Evolutionary conservation across 2,888 invertebrate species (phyloP).

Genomic region (Dryocosmus kuriphilus): DNA sequence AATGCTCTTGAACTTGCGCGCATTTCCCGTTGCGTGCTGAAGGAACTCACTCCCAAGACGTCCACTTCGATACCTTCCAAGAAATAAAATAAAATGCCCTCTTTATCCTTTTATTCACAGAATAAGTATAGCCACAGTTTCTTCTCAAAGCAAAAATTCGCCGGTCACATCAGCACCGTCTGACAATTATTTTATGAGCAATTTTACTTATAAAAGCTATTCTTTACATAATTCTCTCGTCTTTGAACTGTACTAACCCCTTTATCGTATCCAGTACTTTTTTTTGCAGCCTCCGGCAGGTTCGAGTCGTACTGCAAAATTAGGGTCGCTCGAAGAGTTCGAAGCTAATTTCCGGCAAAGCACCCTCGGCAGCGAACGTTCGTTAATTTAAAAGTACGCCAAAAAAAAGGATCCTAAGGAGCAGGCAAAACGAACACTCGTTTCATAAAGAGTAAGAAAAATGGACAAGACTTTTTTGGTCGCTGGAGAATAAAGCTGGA

Average conservation of each 20-base stretch:
- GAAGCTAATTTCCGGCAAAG: slow-evolving; percentile 36
- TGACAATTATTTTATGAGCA: neutral
- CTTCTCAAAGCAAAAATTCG: neutral
- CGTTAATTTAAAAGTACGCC: slow-evolving; percentile 31
- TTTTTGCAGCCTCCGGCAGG: neutral
- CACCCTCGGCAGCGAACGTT: slow-evolving; percentile 22
- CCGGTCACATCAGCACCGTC: no score
- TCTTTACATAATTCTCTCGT: neutral
- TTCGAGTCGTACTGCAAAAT: neutral
- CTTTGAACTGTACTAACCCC: slow-evolving; percentile 1
- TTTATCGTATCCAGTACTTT: neutral
- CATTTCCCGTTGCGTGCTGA: slow-evolving; percentile 23
- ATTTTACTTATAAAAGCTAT: neutral
- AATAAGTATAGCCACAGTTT: neutral
- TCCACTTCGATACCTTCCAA: slow-evolving; percentile 11
- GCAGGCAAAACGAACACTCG: neutral
- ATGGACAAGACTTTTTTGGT: slow-evolving; percentile 36
- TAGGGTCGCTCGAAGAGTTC: slow-evolving; percentile 22
- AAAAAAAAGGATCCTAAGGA: slow-evolving; percentile 15
- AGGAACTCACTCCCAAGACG: neutral
- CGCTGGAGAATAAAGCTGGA: neutral
- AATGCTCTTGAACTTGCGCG: slow-evolving; percentile 37
- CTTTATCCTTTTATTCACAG: neutral
- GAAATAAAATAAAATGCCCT: slow-evolving; percentile 12
- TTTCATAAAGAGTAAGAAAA: slow-evolving; percentile 35